Evolutionary conservation across 2,888 invertebrate species (phyloP).

Genomic region (Yponomeuta cagnagella): DNA sequence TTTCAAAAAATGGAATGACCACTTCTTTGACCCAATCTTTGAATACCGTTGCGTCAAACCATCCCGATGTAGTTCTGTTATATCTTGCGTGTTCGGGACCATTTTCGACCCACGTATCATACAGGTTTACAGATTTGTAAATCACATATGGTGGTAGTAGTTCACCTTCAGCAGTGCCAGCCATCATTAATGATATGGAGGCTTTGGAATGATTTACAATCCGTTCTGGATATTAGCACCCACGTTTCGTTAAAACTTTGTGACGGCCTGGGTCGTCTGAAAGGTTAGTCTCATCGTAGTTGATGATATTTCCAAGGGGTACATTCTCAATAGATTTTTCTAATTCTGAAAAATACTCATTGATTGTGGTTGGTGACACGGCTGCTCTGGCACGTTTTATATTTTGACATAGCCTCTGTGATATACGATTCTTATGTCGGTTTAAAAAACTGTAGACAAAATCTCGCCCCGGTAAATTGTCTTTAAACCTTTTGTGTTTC

Average conservation of each 20-base stretch:
- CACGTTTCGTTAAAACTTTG: conserved; percentile 30
- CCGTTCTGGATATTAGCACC: conserved; percentile 39
- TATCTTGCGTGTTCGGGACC: conserved; percentile 43
- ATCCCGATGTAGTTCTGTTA: conserved; percentile 40
- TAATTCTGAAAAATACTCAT: conserved; percentile 17
- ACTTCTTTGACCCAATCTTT: conserved; percentile 34
- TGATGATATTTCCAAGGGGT: conserved; percentile 6
- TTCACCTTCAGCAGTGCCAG: conserved; percentile 38
- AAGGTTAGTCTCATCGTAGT: conserved; percentile 18
- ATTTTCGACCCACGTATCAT: conserved; percentile 41
- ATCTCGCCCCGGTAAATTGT: conserved; percentile 27
- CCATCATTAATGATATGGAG: conserved; percentile 41
- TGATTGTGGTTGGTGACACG: conserved; percentile 22
- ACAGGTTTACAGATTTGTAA: conserved; percentile 46
- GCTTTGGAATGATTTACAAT: conserved; percentile 40
- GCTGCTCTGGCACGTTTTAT: conserved; percentile 24
- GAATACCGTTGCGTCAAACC: conserved; percentile 39
- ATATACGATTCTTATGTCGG: conserved; percentile 22
- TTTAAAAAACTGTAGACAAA: conserved; percentile 24
- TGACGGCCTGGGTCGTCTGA: conserved; percentile 18
- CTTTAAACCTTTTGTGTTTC: conserved; percentile 22
- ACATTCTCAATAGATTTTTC: background rate
- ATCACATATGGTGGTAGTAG: conserved; percentile 46
- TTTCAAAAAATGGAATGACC: conserved; percentile 25
- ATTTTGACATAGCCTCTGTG: conserved; percentile 24